Evolutionary conservation across 2,797 vertebrate species (phyloP), one percentile per base, ranked within the genome.

Genomic region (Lates japonicus): DNA sequence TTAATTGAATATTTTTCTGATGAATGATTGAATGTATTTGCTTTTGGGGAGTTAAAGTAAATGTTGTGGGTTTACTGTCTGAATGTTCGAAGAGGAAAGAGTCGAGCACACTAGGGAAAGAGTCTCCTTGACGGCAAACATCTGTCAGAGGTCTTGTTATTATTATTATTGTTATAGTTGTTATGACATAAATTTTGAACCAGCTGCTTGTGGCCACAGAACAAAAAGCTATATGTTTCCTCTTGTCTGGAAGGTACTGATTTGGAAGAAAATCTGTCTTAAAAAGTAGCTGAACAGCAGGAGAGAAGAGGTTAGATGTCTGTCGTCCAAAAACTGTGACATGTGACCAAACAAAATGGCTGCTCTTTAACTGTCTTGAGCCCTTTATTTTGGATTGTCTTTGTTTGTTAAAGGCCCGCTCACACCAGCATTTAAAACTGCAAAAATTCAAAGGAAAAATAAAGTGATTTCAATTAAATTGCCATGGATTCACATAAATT

Each of bases 21-120:
- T 65, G 85, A 86, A 81, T 83, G 82, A 65, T 84, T 91, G 87
- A 92, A 92, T 92, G 92, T 92, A 92, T 85, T 90, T 87, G 76
- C 70, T 82, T 87, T 83, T 39, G 51, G 80, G 81, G 57, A 48
- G 76, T 70, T 37, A 5, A 29, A 11, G 61, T 33, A 29, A 70
- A 52, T 37, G 58, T 73, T 1, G 74, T 76, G 68, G 41, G n/a
- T 74, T 74, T 37, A 75, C 51, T 59, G 76, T 84, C 77, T 86
- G 92, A 93, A 93, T 91, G 88, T 91, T 10, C 13, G 31, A 75
- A 49, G 62, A 61, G 71, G 76, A 69, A 52, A 16, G 76, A 83
- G 59, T 52, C 61, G 68, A 73, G 81, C 72, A 67, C 78, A 62
- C 68, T n/a, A 42, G 70, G 12, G 14, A n/a, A 9, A n/a, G 31